Percentiles rank a stretch among this genome's conserved stretches.
These are phyloP conservation scores for Micrastur ruficollis DNA, from an alignment of 2,797 vertebrate species.

Conservation along the genomic window DNA sequence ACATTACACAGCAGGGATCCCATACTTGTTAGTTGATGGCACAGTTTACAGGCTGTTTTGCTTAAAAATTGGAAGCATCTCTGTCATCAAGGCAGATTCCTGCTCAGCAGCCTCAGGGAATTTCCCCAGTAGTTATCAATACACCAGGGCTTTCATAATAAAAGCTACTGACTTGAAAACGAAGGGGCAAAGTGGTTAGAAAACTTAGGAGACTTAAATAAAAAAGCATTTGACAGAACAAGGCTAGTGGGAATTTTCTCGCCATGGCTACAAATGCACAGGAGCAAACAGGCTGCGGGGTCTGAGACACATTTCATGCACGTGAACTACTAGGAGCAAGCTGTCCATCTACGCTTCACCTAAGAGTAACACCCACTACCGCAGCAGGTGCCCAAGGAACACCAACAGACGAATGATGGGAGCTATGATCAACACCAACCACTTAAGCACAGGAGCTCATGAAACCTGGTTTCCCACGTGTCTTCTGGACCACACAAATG, in stretches of 20 bases:
- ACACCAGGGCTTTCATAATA: not conserved
- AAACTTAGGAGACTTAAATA: not conserved
- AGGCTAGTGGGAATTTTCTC: not conserved
- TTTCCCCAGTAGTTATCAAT: conserved; percentile 29
- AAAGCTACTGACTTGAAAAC: conserved; percentile 31
- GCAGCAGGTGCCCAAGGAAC: not conserved
- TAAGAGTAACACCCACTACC: not conserved
- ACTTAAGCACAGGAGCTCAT: not conserved
- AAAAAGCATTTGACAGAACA: not conserved
- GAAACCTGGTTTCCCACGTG: fast-evolving
- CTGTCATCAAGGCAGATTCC: conserved; percentile 58
- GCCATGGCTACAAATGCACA: not conserved
- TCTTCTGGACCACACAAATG: not conserved
- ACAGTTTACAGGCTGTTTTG: conserved; percentile 64
- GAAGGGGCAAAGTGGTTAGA: not conserved
- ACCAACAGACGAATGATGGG: fast-evolving
- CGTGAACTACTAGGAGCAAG: not conserved
- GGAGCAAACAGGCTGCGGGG: not conserved
- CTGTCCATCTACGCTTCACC: not conserved
- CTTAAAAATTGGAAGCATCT: conserved; percentile 60
- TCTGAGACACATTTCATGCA: not conserved
- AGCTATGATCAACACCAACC: not conserved
- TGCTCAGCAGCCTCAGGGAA: conserved; percentile 28
- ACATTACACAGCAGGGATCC: conserved; percentile 63
- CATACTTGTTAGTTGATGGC: conserved; percentile 65